Evolutionary conservation across 1,140 invertebrate genomes (phyloP).

Genomic region (Philotrypesis tridentata): DNA sequence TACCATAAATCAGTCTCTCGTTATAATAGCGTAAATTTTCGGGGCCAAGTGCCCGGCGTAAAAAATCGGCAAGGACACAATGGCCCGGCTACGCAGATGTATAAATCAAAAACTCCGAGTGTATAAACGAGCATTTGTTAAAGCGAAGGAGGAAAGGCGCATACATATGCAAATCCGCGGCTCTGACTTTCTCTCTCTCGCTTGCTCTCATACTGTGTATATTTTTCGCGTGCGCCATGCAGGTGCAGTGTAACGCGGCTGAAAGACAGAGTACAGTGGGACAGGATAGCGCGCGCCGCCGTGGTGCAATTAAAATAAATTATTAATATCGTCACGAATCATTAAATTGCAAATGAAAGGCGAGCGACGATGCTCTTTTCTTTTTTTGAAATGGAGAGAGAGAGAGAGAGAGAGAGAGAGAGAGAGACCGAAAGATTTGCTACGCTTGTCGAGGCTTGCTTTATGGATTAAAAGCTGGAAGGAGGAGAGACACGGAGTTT

Average conservation of each 20-base stretch:
- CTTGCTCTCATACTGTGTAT: neutral
- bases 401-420: too few species aligned
- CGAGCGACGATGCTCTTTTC: neutral
- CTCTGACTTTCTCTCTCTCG: neutral
- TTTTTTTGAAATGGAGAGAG: neutral
- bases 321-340: slow-evolving; percentile 13
- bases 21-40: slow-evolving; percentile 10
- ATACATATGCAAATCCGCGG: slow-evolving; percentile 21
- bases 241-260: neutral
- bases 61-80: slow-evolving; percentile 16
- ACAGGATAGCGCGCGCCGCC: neutral
- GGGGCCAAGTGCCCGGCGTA: neutral
- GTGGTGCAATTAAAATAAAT: neutral
- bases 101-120: slow-evolving; percentile 19
- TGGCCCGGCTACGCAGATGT: slow-evolving; percentile 1
- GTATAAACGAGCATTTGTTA: slow-evolving; percentile 18
- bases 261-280: neutral
- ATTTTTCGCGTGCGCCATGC: neutral
- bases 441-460: neutral
- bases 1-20: slow-evolving; percentile 34
- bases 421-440: neutral
- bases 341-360: slow-evolving; percentile 12
- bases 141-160: slow-evolving; percentile 6
- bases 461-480: neutral
- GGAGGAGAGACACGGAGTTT: neutral